Conservation (phyloP, 2,797 vertebrate species). For the Eidolon dupreanum region DNA sequence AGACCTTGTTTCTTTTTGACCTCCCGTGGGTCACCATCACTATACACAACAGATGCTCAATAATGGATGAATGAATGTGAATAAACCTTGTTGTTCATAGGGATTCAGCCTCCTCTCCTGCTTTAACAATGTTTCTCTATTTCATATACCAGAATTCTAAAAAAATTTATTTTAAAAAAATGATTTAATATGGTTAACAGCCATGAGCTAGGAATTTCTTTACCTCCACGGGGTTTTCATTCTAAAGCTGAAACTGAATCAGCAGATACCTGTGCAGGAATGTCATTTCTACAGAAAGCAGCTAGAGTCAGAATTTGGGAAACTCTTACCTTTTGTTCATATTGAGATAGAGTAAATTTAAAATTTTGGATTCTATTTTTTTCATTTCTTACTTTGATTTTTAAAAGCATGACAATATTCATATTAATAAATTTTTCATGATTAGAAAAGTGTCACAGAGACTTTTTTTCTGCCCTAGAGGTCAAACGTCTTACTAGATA, state of each 20-base stretch:
- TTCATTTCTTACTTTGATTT: background rate
- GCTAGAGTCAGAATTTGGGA: background rate
- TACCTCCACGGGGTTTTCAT: background rate
- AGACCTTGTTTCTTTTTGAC: background rate
- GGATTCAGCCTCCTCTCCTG: background rate
- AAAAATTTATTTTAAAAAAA: background rate
- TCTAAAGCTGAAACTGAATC: background rate
- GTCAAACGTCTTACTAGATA: background rate
- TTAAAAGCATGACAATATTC: constrained; percentile 1
- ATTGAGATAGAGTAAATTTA: no score
- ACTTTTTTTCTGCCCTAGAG: background rate
- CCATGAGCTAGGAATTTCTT: background rate
- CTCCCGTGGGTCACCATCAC: background rate
- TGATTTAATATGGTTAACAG: background rate
- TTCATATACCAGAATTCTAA: background rate
- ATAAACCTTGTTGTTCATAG: background rate
- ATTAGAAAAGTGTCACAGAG: background rate
- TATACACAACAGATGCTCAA: background rate
- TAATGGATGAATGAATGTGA: no score
- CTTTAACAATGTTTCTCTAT: background rate
- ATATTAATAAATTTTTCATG: background rate
- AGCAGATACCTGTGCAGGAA: background rate
- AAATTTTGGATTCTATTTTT: background rate
- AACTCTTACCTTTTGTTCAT: background rate
- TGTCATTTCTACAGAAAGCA: background rate